Percentiles rank a stretch among this genome's conserved stretches.
phyloP scores from a whole-genome alignment of 2,888 invertebrate genomes.

The Eristalinus sepulchralis region DNA sequence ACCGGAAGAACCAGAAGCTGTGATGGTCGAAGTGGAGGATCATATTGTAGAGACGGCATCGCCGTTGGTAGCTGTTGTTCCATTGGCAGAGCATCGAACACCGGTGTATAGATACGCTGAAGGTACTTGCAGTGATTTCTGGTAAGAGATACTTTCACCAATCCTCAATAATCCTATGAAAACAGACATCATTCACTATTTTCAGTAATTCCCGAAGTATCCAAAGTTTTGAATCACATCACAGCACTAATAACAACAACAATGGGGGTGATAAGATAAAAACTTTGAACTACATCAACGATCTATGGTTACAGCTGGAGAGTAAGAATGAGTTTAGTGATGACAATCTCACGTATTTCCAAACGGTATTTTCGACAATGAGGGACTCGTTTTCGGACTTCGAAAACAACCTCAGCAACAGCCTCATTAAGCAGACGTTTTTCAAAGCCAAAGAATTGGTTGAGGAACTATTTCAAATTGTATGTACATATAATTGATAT shows the following conservation, averaged over 20 bases:
- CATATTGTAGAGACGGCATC: constrained; percentile 90
- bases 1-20: constrained; percentile 85
- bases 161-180: no score
- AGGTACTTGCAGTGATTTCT: constrained; percentile 83
- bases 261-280: constrained; percentile 52
- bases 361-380: constrained; percentile 54
- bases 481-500: not conserved
- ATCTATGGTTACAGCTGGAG: constrained; percentile 61
- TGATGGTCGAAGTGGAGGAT: constrained; percentile 91
- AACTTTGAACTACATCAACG: constrained; percentile 60
- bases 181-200: no score
- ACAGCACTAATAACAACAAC: not conserved
- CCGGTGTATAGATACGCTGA: constrained; percentile 87
- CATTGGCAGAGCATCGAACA: constrained; percentile 85
- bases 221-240: constrained; percentile 79
- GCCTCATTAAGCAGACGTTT: constrained; percentile 35
- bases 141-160: constrained; percentile 77
- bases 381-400: constrained; percentile 48
- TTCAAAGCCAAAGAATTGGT: constrained; percentile 58
- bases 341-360: constrained; percentile 32
- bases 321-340: constrained; percentile 56
- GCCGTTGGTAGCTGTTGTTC: constrained; percentile 85
- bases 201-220: constrained; percentile 78
- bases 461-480: constrained; percentile 55
- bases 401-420: constrained; percentile 39